Base-by-base conservation (phyloP, 1,140 invertebrate genomes). In the Leptinotarsa lineolata region DNA sequence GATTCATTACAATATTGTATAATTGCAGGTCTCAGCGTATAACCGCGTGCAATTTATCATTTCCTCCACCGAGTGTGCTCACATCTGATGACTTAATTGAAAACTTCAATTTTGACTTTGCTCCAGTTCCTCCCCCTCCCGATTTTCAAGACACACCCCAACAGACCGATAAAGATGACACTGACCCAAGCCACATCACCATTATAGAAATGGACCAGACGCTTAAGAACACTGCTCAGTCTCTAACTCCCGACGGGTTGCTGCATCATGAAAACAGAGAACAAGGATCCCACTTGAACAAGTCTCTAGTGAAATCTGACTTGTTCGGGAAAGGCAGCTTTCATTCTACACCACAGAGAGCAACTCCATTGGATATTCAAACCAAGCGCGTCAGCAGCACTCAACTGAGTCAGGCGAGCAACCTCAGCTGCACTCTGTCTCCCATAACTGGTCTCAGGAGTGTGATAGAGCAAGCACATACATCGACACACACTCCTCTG, bases 401-500 rank as follows among this genome's bases (percentile, higher is more conserved):
- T 54, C 30, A 39, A 8, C 30, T 11, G 30, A 54, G 48, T 54
- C 15, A 18, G 15, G 15, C 15, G 15, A 54, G 48, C 6, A 54
- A 54, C 16, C 48, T 54, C 16, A 39, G 30, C 30, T 39, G 30
- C 30, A 39, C 30, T 39, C 1, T 18, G 18, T 65, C 59, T 18
- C 20, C 24, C 5, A 70, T 74, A 24, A 16, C 59, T 20, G 46
- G 30, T n/a, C 30, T 21, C 46, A 71, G 22, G 16, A 66, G 71
- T 20, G 13, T 30, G 22, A 68, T 20, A 13, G 76, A 75, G 67
- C n/a, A 63, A 44, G 72, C 71, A 0, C 66, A 67, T 22, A 54
- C 68, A 8, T 59, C 64, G 1, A 76, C 76, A 45, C 75, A 71
- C 46, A 70, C 64, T 16, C 77, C 75, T 18, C 39, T 75, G 13